Evolutionary conservation across 2,797 vertebrate genomes (phyloP), one percentile per base, ranked within the genome.

Genomic region (Crenuchus spilurus): DNA sequence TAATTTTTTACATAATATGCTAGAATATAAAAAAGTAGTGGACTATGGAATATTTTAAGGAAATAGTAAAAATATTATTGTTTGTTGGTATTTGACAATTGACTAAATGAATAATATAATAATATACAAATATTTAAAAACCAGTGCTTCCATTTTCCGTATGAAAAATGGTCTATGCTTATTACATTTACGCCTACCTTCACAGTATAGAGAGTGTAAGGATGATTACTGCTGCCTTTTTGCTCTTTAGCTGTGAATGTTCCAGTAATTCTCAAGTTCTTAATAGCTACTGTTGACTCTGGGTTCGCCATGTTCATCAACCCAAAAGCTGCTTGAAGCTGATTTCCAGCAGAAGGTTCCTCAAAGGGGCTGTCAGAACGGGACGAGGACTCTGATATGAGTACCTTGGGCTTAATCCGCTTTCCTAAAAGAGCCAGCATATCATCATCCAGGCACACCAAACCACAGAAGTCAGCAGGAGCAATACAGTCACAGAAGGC

Each of bases 201-300:
- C n/a, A 99, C 88, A 0, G 93, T 97, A 87, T 97, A 99, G 1
- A 98, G 92, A 0, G 95, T 98, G 72, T 94, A 98, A 1, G 94
- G 94, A 72, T 98, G 94, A 57, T 89, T 91, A 30, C 93, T 91
- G 0, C 92, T 92, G 39, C 94, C 93, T 0, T 94, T 95, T 84
- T 95, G 95, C 76, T 97, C 96, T 5, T 94, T 94, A 11, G 93
- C 91, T 0, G 91, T 94, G 77, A 96, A 88, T 20, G 94, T 96
- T 13, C 95, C 95, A 0, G 93, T 92, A 67, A 99, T 96, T 0
- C 95, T 91, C 55, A 98, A 89, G 51, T 98, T 97, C 80, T 96
- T 94, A 85, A 98, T 95, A 68, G 89, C 83, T 0, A 93, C 85
- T 0, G 92, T 16, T 18, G 28, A 28, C 30, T 87, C 14, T 91